Base-by-base conservation (phyloP, 2,113 vertebrate genomes). In the Lepus timidus region DNA sequence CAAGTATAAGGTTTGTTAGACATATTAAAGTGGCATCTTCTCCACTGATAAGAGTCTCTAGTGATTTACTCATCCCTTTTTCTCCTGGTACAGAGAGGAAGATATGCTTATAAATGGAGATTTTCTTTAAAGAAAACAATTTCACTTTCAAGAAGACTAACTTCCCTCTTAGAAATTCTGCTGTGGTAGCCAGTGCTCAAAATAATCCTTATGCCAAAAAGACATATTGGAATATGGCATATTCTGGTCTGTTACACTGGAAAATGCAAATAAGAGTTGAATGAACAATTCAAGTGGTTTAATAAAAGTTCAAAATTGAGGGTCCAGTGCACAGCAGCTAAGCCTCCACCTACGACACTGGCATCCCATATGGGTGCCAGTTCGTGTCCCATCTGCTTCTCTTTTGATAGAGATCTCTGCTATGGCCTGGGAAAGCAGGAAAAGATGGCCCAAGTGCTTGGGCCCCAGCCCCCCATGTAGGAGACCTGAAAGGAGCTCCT, bases 161-260 rank as follows among this genome's bases (percentile, higher is more conserved):
- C 19, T 25, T 52, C 16, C 58, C 25, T 88, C 64, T 84, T 20
- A 55, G 36, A 76, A 29, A 16, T 95, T 89, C 44, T 82, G 27
- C 61, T 51, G 16, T 65, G 16, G 51, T 29, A 67, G 6, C 27
- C 22, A 55, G 52, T 92, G 9, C 62, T 95, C 62, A 92, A 84
- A 84, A 92, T 88, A 84, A 71, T 92, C 20, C 14, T 88, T 79
- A 89, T 36, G 33, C 33, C n/a, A 71, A 92, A 78, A 9, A 71
- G n/a, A 1, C 9, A 78, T 92, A 64, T 70, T 88, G 76, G 51
- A 11, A 31, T 16, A 82, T 78, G 39, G 51, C 25, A 92, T 88
- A 61, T 81, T 52, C 25, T 85, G 25, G 31, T 70, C 22, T 76
- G 16, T 29, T 65, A 65, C 58, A 67, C 19, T 52, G 14, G 23